These are phyloP conservation scores for Limnephilus auricula DNA, from an alignment of 2,888 invertebrate species.

Conservation along the genomic window DNA sequence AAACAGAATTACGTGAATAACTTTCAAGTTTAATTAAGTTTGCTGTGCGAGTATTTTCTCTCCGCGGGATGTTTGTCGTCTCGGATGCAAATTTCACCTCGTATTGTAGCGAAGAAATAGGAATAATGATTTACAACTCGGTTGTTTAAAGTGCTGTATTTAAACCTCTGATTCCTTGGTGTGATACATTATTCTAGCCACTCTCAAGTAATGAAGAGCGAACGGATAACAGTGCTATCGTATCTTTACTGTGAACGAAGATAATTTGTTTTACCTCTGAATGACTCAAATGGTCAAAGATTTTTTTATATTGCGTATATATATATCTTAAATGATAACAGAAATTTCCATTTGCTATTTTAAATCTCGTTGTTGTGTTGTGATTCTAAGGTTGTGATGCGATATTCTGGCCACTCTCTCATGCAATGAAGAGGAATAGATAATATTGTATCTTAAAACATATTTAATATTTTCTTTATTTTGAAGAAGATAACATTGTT, in stretches of 20 bases:
- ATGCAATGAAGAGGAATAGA: no score
- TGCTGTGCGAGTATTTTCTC: not conserved
- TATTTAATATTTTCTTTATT: no score
- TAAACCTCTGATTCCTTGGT: not conserved
- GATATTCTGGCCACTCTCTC: no score
- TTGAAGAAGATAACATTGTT: no score
- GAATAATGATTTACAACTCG: not conserved
- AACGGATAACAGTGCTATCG: not conserved
- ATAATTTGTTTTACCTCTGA: not conserved
- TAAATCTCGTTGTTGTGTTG: no score
- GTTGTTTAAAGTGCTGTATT: not conserved
- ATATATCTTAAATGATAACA: no score
- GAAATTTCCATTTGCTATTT: no score
- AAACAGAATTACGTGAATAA: constrained; percentile 3
- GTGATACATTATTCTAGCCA: not conserved
- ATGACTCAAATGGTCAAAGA: not conserved
- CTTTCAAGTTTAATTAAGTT: constrained; percentile 14
- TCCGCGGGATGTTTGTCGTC: not conserved
- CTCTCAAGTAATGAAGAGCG: not conserved
- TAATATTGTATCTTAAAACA: no score
- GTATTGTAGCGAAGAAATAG: not conserved
- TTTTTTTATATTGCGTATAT: not conserved
- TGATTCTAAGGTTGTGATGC: no score
- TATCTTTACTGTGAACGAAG: not conserved
- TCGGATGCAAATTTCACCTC: constrained; percentile 8